A percentile compares a stretch with the other conserved stretches of the same genome.
These are phyloP conservation scores for Fragum whitleyi DNA, from an alignment of 2,888 invertebrate species.

Conservation along the genomic window DNA sequence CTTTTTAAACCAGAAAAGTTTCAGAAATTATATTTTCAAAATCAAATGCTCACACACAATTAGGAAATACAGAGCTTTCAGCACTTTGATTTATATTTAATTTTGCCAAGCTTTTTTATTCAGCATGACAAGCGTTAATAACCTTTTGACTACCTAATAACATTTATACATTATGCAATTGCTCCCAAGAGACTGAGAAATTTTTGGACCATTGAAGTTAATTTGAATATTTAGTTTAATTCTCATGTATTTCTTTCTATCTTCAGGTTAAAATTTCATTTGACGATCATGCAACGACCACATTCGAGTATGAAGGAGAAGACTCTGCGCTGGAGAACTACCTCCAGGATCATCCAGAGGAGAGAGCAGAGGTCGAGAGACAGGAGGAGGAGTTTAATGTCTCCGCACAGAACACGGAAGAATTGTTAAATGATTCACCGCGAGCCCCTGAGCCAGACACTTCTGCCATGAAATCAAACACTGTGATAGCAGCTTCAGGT, in stretches of 20 bases:
- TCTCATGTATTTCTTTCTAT: background rate
- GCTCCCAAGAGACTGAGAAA: too few species aligned
- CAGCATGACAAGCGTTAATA: too few species aligned
- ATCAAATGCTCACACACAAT: too few species aligned
- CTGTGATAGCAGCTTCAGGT: conserved; percentile 39
- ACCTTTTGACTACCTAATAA: too few species aligned
- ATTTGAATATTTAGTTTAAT: too few species aligned
- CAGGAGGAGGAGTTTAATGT: conserved; percentile 47
- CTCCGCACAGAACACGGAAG: conserved; percentile 25
- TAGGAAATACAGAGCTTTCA: too few species aligned
- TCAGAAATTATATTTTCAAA: too few species aligned
- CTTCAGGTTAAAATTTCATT: conserved; percentile 94
- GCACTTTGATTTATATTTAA: too few species aligned
- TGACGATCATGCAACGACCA: conserved; percentile 93
- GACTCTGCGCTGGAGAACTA: conserved; percentile 88
- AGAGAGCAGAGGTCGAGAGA: conserved; percentile 65
- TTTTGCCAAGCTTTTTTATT: too few species aligned
- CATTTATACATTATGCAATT: too few species aligned
- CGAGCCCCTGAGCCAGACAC: conserved; percentile 55
- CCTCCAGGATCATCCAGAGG: conserved; percentile 75
- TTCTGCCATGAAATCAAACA: conserved; percentile 48
- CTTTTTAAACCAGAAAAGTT: too few species aligned
- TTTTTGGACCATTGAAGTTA: too few species aligned
- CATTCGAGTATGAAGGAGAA: conserved; percentile 97
- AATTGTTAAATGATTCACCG: conserved; percentile 61